phyloP scores from a whole-genome alignment of 2,797 vertebrate genomes.

The Pseudotriccus pelzelni region DNA sequence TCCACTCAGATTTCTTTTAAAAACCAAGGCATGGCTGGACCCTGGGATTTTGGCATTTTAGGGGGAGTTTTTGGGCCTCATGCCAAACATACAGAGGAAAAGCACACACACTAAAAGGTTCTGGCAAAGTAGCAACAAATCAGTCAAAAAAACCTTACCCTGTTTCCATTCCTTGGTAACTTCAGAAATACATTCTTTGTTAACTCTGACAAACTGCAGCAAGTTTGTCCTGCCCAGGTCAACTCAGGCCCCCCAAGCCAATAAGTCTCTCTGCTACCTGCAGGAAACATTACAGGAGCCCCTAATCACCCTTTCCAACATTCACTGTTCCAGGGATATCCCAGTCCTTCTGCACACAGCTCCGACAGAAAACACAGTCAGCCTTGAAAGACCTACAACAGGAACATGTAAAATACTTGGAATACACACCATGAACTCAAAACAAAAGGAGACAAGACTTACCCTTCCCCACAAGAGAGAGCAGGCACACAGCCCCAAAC shows the following conservation, averaged over 20 bases:
- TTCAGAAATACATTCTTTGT: background rate
- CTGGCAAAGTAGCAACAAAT: background rate
- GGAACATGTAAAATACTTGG: background rate
- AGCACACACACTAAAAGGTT: background rate
- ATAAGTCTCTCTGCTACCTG: background rate
- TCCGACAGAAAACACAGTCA: background rate
- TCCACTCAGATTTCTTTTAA: background rate
- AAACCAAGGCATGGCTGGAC: background rate
- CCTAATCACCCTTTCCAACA: background rate
- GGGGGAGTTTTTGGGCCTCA: background rate
- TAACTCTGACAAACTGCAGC: background rate
- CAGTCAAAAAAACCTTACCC: background rate
- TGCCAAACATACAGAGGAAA: background rate
- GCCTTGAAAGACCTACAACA: background rate
- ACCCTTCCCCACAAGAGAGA: accelerated
- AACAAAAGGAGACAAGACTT: background rate
- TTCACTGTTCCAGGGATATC: background rate
- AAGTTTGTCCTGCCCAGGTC: background rate
- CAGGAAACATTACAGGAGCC: background rate
- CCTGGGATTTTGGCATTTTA: background rate
- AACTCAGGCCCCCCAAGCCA: background rate
- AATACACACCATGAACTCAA: background rate
- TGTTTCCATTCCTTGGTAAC: background rate
- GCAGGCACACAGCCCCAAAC: background rate
- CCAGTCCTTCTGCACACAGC: background rate